Percentiles rank a stretch among this genome's conserved stretches.
Conservation (phyloP, 2,797 vertebrate species). For the Rhincodon typus region DNA sequence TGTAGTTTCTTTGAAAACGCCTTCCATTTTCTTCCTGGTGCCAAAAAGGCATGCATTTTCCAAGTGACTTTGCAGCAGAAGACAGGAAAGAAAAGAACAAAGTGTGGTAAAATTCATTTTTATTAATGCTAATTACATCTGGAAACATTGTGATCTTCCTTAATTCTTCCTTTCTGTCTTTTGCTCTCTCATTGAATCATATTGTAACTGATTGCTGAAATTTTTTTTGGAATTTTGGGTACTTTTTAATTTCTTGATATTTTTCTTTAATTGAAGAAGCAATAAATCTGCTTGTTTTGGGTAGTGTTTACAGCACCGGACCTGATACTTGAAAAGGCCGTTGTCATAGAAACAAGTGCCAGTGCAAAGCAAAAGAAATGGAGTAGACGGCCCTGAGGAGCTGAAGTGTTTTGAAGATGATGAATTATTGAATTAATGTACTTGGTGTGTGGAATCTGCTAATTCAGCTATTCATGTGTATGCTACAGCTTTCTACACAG, state of each 20-base stretch:
- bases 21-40: not conserved
- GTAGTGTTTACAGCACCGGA: not conserved
- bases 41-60: not conserved
- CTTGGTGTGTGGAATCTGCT: not conserved
- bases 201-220: not conserved
- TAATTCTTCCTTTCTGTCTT: not conserved
- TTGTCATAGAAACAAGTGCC: conserved; percentile 25
- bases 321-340: not conserved
- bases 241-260: not conserved
- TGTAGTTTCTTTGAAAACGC: not conserved
- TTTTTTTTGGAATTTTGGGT: conserved; percentile 1
- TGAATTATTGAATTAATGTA: conserved; percentile 34
- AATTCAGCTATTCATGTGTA: not conserved
- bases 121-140: not conserved
- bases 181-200: not conserved
- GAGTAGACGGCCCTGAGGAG: not conserved
- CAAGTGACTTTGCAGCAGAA: not conserved
- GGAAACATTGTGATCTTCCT: not conserved
- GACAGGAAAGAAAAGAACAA: not conserved
- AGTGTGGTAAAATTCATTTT: not conserved
- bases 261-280: not conserved
- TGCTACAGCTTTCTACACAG: not conserved
- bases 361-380: not conserved
- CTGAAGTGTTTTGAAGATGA: not conserved
- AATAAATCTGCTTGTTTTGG: not conserved